A percentile compares a stretch with the other conserved stretches of the same genome.
These are phyloP conservation scores for Eclectus roratus DNA, from an alignment of 2,113 vertebrate genomes.

Conservation along the genomic window DNA sequence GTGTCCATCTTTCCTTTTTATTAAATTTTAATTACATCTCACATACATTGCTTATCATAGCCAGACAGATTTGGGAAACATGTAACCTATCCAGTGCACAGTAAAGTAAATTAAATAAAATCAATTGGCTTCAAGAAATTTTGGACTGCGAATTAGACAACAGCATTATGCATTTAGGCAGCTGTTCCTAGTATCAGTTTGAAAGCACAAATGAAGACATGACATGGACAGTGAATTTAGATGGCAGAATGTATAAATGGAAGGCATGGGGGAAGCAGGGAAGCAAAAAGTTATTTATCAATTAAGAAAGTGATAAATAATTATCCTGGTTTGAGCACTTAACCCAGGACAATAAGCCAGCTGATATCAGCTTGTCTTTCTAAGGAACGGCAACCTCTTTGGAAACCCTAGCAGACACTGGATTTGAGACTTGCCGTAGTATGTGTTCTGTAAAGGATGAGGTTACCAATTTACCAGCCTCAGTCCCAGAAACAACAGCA, in stretches of 20 bases:
- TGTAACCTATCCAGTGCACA: neutral
- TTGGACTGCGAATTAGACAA: neutral
- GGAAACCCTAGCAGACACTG: neutral
- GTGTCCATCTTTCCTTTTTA: neutral
- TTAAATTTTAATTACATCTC: neutral
- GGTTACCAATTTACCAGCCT: neutral
- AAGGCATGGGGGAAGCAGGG: neutral
- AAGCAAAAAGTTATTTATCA: neutral
- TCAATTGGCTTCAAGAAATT: neutral
- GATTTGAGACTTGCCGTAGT: neutral
- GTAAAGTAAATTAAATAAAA: neutral
- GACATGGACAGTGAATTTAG: neutral
- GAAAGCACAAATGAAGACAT: neutral
- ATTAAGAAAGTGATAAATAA: neutral
- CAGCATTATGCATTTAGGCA: neutral
- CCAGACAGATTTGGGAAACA: neutral
- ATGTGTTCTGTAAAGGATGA: neutral
- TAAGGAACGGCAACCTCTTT: neutral
- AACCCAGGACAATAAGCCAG: neutral
- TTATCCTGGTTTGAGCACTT: neutral
- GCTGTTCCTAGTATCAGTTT: neutral
- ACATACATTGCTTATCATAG: neutral
- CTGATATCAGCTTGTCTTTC: neutral
- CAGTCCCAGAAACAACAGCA: neutral
- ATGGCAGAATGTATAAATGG: neutral